Conservation (phyloP, 1,140 invertebrate genomes). For the Caenorhabditis latens region DNA sequence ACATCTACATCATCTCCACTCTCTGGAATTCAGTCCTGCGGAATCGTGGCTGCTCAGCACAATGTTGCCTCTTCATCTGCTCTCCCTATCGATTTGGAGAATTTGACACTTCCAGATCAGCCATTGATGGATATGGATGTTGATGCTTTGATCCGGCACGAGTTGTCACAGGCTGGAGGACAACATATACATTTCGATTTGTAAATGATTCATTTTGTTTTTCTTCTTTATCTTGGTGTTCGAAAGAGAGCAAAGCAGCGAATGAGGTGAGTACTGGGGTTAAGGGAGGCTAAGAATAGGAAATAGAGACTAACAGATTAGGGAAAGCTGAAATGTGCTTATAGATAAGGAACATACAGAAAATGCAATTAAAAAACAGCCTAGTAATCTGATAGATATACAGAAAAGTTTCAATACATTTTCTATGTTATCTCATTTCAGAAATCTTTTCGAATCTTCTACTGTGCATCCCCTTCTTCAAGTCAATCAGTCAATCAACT, state of each 20-base stretch:
- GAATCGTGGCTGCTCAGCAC: slow-evolving; percentile 48
- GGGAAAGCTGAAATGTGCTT: no score
- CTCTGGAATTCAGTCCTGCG: slow-evolving; percentile 30
- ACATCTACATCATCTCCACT: neutral
- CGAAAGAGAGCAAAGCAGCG: slow-evolving; percentile 51
- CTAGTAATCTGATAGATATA: no score
- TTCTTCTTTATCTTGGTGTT: slow-evolving; percentile 19
- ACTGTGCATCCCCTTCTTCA: neutral
- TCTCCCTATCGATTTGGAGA: slow-evolving; percentile 68
- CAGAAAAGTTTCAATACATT: no score
- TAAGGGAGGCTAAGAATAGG: neutral
- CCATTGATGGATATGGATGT: slow-evolving; percentile 70
- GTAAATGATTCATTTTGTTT: slow-evolving; percentile 12
- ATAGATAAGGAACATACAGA: neutral
- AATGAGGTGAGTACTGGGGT: slow-evolving; percentile 18
- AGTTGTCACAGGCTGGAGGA: slow-evolving; percentile 58
- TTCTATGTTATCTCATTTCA: neutral
- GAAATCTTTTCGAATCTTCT: slow-evolving; percentile 42
- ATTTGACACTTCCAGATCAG: slow-evolving; percentile 68
- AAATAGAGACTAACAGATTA: no score
- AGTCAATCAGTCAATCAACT: neutral
- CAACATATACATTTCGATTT: slow-evolving; percentile 63
- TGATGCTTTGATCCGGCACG: slow-evolving; percentile 68
- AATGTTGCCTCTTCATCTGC: slow-evolving; percentile 57
- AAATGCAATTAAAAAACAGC: neutral